Percentiles rank a stretch among this genome's conserved stretches.
phyloP scores from a whole-genome alignment of 2,113 vertebrate species.

The Numida meleagris region DNA sequence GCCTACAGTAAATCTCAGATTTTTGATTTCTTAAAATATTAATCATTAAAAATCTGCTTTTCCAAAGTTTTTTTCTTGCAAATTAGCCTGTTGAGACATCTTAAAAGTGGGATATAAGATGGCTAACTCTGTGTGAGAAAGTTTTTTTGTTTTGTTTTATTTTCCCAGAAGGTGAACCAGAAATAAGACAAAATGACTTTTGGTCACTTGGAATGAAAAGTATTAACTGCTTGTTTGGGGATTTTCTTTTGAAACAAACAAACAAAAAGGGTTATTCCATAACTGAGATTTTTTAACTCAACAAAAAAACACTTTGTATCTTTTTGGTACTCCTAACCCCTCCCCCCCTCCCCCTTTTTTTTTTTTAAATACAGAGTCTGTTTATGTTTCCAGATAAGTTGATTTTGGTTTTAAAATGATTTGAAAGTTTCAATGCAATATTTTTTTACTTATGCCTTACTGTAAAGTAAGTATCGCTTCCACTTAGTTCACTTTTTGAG shows the following conservation, averaged over 20 bases:
- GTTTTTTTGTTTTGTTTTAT: neutral
- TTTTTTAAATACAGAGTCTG: neutral
- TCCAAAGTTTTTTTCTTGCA: neutral
- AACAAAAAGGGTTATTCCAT: neutral
- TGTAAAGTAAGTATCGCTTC: neutral
- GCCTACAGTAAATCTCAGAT: neutral
- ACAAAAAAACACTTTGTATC: fast-evolving
- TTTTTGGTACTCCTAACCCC: neutral
- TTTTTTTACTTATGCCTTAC: neutral
- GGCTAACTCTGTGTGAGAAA: neutral
- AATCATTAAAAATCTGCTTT: neutral
- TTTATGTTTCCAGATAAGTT: neutral
- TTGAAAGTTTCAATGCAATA: neutral
- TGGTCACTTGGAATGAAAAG: neutral
- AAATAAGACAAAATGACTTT: neutral
- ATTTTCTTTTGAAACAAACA: neutral
- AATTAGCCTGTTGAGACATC: neutral
- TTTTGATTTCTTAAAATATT: neutral
- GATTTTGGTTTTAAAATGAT: neutral
- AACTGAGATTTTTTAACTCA: neutral
- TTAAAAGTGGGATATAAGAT: neutral
- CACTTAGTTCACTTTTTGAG: neutral
- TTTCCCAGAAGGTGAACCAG: neutral
- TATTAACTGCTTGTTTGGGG: neutral
- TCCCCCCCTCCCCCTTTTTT: neutral